Evolutionary conservation across 1,140 invertebrate species (phyloP).

Genomic region (Brachionus paranguensis): DNA sequence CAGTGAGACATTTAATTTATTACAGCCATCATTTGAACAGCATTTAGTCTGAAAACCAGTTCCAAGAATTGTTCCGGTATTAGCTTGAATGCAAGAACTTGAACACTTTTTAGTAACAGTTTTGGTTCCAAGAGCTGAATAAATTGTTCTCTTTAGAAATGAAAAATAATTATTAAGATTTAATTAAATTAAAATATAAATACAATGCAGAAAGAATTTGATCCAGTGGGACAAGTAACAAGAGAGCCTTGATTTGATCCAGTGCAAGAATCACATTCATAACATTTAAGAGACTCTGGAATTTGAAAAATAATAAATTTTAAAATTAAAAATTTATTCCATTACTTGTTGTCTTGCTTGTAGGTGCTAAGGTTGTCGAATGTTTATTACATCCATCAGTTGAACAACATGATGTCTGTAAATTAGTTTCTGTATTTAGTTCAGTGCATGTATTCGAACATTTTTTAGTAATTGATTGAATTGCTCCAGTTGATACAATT

Average conservation of each 20-base stretch:
- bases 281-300: background rate
- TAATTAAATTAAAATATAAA: background rate
- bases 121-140: background rate
- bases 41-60: background rate
- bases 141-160: background rate
- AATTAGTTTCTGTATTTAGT: background rate
- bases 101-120: background rate
- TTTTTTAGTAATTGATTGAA: background rate
- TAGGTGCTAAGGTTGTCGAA: background rate
- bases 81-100: background rate
- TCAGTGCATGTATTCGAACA: background rate
- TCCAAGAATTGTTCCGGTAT: background rate
- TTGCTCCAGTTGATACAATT: too few relatives aligned
- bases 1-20: background rate
- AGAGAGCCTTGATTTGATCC: background rate
- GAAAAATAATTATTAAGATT: background rate
- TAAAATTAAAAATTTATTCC: background rate
- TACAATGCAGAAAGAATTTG: background rate
- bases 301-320: background rate
- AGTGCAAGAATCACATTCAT: background rate
- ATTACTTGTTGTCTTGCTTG: too few relatives aligned
- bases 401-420: background rate
- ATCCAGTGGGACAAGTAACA: background rate
- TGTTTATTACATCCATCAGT: background rate
- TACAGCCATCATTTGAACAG: background rate